These are phyloP conservation scores for Oreotrochilus melanogaster DNA, from an alignment of 2,113 vertebrate genomes.

Conservation along the genomic window DNA sequence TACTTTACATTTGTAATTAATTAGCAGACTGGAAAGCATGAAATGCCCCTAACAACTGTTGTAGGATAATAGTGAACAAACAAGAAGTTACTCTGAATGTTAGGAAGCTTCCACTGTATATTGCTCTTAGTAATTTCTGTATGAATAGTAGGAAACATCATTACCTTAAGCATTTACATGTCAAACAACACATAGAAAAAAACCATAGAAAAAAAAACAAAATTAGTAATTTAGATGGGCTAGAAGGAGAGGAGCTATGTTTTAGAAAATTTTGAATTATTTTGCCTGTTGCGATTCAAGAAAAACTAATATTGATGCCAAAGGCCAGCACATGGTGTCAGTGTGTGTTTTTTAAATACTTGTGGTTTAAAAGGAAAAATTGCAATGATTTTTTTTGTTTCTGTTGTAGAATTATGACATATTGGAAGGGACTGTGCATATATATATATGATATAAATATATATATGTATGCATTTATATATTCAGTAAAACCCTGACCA, in stretches of 20 bases:
- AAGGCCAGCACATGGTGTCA: constrained; percentile 24
- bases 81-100: neutral
- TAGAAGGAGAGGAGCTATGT: neutral
- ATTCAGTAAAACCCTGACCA: neutral
- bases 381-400: neutral
- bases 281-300: neutral
- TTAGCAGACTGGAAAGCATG: accelerated
- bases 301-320: constrained; percentile 45
- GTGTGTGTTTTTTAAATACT: constrained; percentile 5
- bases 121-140: neutral
- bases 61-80: neutral
- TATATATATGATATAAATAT: neutral
- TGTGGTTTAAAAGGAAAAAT: neutral
- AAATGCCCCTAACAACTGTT: neutral
- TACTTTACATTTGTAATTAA: neutral
- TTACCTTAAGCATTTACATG: neutral
- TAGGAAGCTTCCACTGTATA: neutral
- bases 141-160: neutral
- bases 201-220: neutral
- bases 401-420: neutral
- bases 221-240: neutral
- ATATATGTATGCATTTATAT: neutral
- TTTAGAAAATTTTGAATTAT: neutral
- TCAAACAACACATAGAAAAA: neutral
- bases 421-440: constrained; percentile 7